Conservation (phyloP, 2,797 vertebrate species). For the Cheirogaleus major region DNA sequence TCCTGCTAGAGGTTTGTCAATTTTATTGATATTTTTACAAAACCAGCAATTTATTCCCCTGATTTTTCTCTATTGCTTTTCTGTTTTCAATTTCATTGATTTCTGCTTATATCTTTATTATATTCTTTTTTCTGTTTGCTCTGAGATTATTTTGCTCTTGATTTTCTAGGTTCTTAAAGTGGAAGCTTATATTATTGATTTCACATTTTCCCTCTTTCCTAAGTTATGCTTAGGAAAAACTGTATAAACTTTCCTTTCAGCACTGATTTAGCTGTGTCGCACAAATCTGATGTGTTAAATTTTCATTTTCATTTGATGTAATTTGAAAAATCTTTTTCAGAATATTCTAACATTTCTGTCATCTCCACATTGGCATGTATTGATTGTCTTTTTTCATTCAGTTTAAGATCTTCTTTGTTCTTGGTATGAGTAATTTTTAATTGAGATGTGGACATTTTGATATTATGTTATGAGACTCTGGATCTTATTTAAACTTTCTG, state of each 20-base stretch:
- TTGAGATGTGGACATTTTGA: background rate
- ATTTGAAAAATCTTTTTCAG: background rate
- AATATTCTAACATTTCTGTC: background rate
- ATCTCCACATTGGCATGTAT: background rate
- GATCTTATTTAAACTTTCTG: background rate
- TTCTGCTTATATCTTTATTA: background rate
- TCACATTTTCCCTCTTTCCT: background rate
- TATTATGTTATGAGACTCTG: background rate
- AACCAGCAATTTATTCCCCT: background rate
- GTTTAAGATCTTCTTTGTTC: background rate
- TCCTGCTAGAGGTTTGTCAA: background rate
- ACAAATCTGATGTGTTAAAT: background rate
- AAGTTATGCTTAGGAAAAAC: background rate
- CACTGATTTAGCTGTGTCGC: background rate
- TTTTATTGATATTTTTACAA: background rate
- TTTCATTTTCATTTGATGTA: background rate
- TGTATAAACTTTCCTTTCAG: background rate
- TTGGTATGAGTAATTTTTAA: background rate
- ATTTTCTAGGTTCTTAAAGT: background rate
- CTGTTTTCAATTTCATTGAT: background rate
- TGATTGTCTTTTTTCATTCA: background rate
- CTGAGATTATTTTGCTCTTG: background rate
- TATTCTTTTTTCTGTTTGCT: background rate
- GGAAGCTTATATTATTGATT: background rate
- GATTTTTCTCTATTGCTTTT: background rate